Base-by-base conservation (phyloP, 2,888 invertebrate species). In the Melolontha melolontha region DNA sequence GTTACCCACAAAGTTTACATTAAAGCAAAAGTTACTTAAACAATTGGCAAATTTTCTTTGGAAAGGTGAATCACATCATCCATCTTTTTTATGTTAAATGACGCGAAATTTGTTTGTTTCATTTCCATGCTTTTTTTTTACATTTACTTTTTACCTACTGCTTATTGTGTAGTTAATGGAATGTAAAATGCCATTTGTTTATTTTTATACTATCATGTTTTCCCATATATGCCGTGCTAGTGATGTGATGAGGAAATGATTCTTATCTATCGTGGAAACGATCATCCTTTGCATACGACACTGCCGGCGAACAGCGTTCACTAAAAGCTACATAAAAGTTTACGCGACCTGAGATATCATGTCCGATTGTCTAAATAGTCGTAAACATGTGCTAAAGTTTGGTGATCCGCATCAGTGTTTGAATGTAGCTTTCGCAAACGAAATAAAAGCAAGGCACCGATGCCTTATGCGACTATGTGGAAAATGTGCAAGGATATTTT, bases 301-400 rank as follows among this genome's bases (percentile, higher is more conserved):
- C 27, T 7, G 17, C 17, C 4, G 49, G 5, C 12, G 12, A 10
- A 12, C 8, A 1, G n/a, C 51, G 51, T 51, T 51, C 27, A 6
- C 7, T 29, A 29, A 51, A 51, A 29, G 27, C n/a, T 11, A 29
- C 29, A 51, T 51, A 51, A 51, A 51, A 51, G 51, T 51, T 51
- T 51, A 51, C 29, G 12, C 29, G 51, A 29, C 10, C 27, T 22
- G 27, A 51, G 51, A 51, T 51, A 51, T 51, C 51, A 22, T 12
- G 27, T 17, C 51, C 29, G 51, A 51, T 51, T 51, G 51, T 51
- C 29, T 51, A 51, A 51, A 51, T 51, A 29, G 29, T 14, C 51
- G 51, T 51, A 51, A 51, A 22, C 51, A 51, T 22, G 51, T 51
- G 51, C 29, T 29, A 22, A 51, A 34, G 51, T 2, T n/a, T 22